phyloP scores from a whole-genome alignment of 2,113 vertebrate species.

The Solenodon paradoxus region DNA sequence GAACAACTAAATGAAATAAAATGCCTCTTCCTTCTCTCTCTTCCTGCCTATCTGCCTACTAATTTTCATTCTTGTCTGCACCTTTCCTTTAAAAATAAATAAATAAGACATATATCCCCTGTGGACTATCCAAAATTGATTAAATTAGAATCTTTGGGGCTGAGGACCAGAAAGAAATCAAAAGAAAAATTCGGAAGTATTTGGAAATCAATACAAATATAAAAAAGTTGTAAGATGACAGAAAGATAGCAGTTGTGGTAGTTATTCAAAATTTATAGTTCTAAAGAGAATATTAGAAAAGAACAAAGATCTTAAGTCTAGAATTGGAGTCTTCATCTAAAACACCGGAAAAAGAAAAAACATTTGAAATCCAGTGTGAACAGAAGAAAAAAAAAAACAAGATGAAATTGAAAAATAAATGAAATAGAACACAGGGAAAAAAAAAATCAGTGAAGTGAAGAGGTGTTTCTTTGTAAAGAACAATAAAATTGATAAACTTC shows the following conservation, averaged over 20 bases:
- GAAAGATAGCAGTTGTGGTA: neutral
- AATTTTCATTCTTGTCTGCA: no score
- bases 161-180: neutral
- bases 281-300: neutral
- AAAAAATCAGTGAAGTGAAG: no score
- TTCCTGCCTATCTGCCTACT: no score
- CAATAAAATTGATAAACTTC: no score
- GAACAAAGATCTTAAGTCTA: neutral
- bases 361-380: neutral
- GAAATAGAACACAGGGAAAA: no score
- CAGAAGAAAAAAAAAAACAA: neutral
- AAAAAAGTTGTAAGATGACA: neutral
- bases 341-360: neutral
- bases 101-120: no score
- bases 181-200: neutral
- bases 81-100: no score
- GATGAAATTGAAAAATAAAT: neutral
- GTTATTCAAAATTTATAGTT: neutral
- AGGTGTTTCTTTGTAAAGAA: no score
- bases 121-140: neutral
- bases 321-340: neutral
- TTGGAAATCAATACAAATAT: neutral
- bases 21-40: no score
- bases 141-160: neutral
- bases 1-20: no score